These are phyloP conservation scores for Corythornis madagascariensis DNA, from an alignment of 2,113 vertebrate genomes.

Conservation along the genomic window DNA sequence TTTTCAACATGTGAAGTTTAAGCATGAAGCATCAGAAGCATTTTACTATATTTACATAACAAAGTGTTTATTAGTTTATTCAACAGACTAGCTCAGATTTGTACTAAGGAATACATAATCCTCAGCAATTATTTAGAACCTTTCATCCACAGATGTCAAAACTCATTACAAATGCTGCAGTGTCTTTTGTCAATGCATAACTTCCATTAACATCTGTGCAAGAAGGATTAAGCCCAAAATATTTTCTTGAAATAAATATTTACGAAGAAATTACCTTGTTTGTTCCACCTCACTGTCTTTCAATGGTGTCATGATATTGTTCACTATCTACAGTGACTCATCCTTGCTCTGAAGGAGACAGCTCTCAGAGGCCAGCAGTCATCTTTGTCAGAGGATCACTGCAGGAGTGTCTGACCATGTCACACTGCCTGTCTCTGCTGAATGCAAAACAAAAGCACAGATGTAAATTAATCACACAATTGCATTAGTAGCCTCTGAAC, in stretches of 20 bases:
- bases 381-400: neutral
- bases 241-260: conserved; percentile 4
- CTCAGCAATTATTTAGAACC: conserved; percentile 18
- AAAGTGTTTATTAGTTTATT: conserved; percentile 52
- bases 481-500: conserved; percentile 45
- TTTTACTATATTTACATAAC: conserved; percentile 27
- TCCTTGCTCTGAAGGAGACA: neutral
- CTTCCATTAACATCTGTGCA: neutral
- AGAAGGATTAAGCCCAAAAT: neutral
- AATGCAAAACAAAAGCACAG: neutral
- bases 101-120: neutral
- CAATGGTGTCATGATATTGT: neutral
- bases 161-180: neutral
- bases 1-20: neutral
- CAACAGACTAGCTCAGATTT: neutral
- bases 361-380: neutral
- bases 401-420: accelerated
- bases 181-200: neutral
- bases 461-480: conserved; percentile 39
- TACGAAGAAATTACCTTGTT: conserved; percentile 22
- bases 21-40: neutral
- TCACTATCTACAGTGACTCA: neutral
- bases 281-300: conserved; percentile 19
- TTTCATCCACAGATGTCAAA: conserved; percentile 36
- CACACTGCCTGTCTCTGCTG: neutral